phyloP scores from a whole-genome alignment of 2,888 invertebrate genomes.

The Brenthis ino region DNA sequence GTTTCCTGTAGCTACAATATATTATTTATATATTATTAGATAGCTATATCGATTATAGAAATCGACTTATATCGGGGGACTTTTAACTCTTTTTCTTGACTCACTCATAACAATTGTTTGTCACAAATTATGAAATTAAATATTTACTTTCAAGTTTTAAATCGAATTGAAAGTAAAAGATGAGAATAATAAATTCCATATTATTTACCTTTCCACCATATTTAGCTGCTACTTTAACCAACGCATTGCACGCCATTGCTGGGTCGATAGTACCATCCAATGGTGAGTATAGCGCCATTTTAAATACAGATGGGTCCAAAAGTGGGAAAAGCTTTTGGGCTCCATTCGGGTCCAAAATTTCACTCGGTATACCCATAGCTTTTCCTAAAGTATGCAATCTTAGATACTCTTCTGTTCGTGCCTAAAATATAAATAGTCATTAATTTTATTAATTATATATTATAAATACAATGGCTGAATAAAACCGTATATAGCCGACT shows the following conservation, averaged over 20 bases:
- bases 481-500: too few relatives aligned
- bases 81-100: too few relatives aligned
- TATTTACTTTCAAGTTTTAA: too few relatives aligned
- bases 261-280: slow-evolving; percentile 94
- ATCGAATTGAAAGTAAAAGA: too few relatives aligned
- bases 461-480: too few relatives aligned
- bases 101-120: too few relatives aligned
- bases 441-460: too few relatives aligned
- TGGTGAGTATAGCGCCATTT: slow-evolving; percentile 89
- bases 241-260: slow-evolving; percentile 88
- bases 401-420: slow-evolving; percentile 91
- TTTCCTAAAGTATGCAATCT: slow-evolving; percentile 91
- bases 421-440: slow-evolving; percentile 62
- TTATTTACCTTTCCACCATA: slow-evolving; percentile 86
- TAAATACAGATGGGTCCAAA: slow-evolving; percentile 87
- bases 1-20: too few relatives aligned
- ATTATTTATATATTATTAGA: too few relatives aligned
- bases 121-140: too few relatives aligned
- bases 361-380: slow-evolving; percentile 88
- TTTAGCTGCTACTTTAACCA: slow-evolving; percentile 87
- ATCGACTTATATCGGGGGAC: too few relatives aligned
- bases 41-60: too few relatives aligned
- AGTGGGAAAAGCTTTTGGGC: slow-evolving; percentile 90
- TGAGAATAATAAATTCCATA: slow-evolving; percentile 2
- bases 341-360: slow-evolving; percentile 87